A percentile compares a stretch with the other conserved stretches of the same genome.
Evolutionary conservation across 2,797 vertebrate genomes (phyloP).

Genomic region (Acanthurus lineatus): DNA sequence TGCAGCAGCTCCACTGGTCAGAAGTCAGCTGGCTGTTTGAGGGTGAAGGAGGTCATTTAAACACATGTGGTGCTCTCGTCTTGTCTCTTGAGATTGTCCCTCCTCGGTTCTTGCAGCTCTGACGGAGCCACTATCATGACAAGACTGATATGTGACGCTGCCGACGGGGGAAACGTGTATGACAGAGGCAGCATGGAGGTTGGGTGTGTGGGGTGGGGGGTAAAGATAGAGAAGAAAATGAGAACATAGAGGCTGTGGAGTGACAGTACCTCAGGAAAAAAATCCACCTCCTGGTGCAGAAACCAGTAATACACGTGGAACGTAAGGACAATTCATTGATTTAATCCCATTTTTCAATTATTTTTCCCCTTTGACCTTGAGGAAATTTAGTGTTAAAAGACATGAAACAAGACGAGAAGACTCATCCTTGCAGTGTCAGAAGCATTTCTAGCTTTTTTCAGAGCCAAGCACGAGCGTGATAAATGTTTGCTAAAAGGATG

Average conservation of each 20-base stretch:
- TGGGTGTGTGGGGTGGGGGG: neutral
- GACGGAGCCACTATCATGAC: slow-evolving; percentile 28
- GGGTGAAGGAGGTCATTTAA: slow-evolving; percentile 34
- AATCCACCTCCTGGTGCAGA: slow-evolving; percentile 16
- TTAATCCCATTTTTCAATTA: neutral
- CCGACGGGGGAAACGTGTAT: neutral
- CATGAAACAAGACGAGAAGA: neutral
- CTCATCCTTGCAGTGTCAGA: slow-evolving; percentile 9
- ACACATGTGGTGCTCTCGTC: slow-evolving; percentile 32
- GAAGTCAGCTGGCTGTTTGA: slow-evolving; percentile 33
- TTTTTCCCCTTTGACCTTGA: slow-evolving; percentile 30
- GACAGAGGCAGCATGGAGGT: neutral
- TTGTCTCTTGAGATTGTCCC: slow-evolving; percentile 32
- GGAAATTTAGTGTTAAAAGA: neutral
- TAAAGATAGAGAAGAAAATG: neutral
- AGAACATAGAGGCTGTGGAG: neutral
- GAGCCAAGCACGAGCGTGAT: slow-evolving; percentile 16
- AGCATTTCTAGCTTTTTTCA: slow-evolving; percentile 5
- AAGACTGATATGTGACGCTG: slow-evolving; percentile 23
- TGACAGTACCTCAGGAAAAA: slow-evolving; percentile 11
- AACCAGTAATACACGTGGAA: slow-evolving; percentile 18
- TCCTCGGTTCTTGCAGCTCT: slow-evolving; percentile 30
- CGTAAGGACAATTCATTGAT: neutral
- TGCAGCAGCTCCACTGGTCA: slow-evolving; percentile 31
- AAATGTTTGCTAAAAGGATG: slow-evolving; percentile 65